A percentile compares a stretch with the other conserved stretches of the same genome.
phyloP scores from a whole-genome alignment of 2,113 vertebrate species.

The Microcebus murinus region DNA sequence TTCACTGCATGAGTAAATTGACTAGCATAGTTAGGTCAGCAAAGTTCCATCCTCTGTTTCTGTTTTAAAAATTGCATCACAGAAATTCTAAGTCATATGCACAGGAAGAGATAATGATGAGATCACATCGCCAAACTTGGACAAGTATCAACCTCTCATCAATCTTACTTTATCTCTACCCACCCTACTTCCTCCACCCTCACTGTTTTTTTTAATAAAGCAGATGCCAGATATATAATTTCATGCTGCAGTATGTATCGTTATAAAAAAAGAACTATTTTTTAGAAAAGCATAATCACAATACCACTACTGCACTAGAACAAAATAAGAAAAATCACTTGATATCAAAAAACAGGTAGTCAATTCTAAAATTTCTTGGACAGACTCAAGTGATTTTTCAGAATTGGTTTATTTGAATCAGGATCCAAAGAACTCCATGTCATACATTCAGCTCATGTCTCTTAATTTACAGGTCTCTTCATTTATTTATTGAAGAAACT shows the following conservation, averaged over 20 bases:
- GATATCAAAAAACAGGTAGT: background rate
- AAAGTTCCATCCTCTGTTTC: background rate
- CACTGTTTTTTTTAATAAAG: slow-evolving; percentile 36
- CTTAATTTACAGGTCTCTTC: background rate
- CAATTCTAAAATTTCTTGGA: background rate
- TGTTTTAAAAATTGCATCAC: background rate
- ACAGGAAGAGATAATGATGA: background rate
- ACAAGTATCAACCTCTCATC: background rate
- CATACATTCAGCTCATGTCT: background rate
- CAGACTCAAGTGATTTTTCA: background rate
- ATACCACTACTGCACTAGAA: background rate
- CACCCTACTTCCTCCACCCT: background rate
- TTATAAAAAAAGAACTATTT: background rate
- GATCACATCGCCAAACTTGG: background rate
- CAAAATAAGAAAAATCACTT: slow-evolving; percentile 20
- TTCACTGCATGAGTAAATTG: background rate
- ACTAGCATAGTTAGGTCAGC: background rate
- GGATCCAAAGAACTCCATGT: background rate
- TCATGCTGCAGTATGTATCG: background rate
- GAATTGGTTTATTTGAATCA: background rate
- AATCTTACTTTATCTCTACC: background rate
- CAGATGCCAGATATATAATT: background rate
- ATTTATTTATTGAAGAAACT: background rate
- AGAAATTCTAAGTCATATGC: background rate
- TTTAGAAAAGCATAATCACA: background rate